Conservation (phyloP, 2,113 vertebrate genomes). For the Hypomesus transpacificus region DNA sequence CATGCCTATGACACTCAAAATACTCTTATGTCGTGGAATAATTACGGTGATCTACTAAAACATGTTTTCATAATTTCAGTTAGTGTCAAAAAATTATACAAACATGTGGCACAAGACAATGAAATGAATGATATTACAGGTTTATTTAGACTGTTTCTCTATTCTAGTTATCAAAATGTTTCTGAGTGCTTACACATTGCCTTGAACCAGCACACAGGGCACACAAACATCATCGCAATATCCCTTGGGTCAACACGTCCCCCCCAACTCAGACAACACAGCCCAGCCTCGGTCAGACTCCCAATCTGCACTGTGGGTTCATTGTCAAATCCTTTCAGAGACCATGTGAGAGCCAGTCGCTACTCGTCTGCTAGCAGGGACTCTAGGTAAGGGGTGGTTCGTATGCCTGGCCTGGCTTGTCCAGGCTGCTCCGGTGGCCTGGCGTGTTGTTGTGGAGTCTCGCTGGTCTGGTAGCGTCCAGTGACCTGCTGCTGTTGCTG, state of each 20-base stretch:
- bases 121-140: no score
- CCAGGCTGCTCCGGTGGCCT: no score
- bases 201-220: background rate
- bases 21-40: no score
- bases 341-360: slow-evolving; percentile 16
- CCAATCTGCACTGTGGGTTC: slow-evolving; percentile 13
- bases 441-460: slow-evolving; percentile 5
- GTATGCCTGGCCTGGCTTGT: background rate
- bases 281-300: background rate
- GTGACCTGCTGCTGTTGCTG: slow-evolving; percentile 28
- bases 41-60: no score
- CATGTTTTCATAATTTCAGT: no score
- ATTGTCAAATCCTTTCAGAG: slow-evolving; percentile 31
- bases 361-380: slow-evolving; percentile 29
- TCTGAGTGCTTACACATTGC: background rate
- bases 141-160: no score
- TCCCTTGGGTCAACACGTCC: background rate
- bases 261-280: slow-evolving; percentile 2
- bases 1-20: no score
- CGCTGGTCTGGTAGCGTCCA: slow-evolving; percentile 20
- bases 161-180: no score
- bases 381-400: slow-evolving; percentile 9
- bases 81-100: no score
- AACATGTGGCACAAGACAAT: no score
- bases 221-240: no score